Evolutionary conservation across 2,888 invertebrate species (phyloP).

Genomic region (Fissipunctia ypsillon): DNA sequence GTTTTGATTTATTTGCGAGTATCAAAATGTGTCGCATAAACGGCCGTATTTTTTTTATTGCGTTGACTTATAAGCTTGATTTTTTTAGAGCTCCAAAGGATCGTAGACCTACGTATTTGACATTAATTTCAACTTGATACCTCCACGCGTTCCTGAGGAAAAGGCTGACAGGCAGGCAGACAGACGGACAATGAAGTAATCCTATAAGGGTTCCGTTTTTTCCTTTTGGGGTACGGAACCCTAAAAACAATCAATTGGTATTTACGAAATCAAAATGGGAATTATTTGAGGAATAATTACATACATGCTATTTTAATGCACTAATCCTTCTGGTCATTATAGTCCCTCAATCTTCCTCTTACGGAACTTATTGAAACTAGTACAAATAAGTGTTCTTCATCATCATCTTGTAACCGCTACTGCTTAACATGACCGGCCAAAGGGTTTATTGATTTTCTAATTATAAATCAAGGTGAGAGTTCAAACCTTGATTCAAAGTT

Average conservation of each 20-base stretch:
- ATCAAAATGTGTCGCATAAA: too few relatives aligned
- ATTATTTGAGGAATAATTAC: neutral
- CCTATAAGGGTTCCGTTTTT: too few relatives aligned
- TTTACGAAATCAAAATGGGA: neutral
- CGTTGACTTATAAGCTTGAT: too few relatives aligned
- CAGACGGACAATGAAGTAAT: too few relatives aligned
- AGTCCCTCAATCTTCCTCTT: neutral
- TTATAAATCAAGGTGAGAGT: constrained; percentile 25
- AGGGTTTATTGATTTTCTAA: constrained; percentile 33
- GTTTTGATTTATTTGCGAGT: too few relatives aligned
- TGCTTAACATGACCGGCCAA: neutral
- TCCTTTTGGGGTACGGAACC: too few relatives aligned
- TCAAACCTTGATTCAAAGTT: constrained; percentile 11
- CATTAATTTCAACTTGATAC: too few relatives aligned
- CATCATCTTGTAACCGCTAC: neutral
- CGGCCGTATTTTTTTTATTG: too few relatives aligned
- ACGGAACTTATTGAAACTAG: neutral
- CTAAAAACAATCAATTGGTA: neutral
- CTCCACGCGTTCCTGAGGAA: too few relatives aligned
- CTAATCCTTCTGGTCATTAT: neutral
- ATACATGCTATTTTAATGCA: neutral
- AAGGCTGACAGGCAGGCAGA: too few relatives aligned
- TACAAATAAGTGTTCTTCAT: neutral
- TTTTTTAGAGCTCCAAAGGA: too few relatives aligned
- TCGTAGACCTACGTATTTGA: too few relatives aligned